Percentiles rank a stretch among this genome's conserved stretches.
Conservation (phyloP, 2,113 vertebrate genomes). For the Menidia beryllina region DNA sequence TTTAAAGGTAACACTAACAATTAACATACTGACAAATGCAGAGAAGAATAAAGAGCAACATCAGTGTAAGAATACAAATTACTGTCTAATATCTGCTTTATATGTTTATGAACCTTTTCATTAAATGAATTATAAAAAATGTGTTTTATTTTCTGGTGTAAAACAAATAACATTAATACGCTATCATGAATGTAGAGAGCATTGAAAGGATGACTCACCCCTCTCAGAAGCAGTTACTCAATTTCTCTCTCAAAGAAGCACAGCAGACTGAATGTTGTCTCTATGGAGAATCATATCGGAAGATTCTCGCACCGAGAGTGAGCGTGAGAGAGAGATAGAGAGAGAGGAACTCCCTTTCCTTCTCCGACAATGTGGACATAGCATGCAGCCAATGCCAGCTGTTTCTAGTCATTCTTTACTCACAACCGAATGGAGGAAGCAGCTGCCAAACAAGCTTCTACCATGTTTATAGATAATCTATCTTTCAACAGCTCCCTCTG, state of each 20-base stretch:
- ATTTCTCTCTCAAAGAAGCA: slow-evolving; percentile 32
- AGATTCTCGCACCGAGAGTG: slow-evolving; percentile 18
- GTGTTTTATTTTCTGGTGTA: background rate
- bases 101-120: background rate
- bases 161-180: background rate
- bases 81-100: background rate
- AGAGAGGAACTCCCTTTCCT: slow-evolving; percentile 27
- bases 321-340: background rate
- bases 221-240: slow-evolving; percentile 38
- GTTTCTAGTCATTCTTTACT: slow-evolving; percentile 17
- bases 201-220: slow-evolving; percentile 65
- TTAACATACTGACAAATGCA: background rate
- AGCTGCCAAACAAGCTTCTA: slow-evolving; percentile 12
- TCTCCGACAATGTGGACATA: slow-evolving; percentile 31
- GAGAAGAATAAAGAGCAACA: background rate
- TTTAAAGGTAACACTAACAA: background rate
- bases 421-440: background rate
- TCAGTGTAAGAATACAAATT: background rate
- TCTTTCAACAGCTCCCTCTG: background rate
- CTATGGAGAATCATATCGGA: slow-evolving; percentile 38
- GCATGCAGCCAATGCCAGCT: slow-evolving; percentile 31
- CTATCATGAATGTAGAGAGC: slow-evolving; percentile 3
- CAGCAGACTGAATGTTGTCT: slow-evolving; percentile 30
- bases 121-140: background rate
- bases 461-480: background rate